Percentiles rank a stretch among this genome's conserved stretches.
Evolutionary conservation across 1,140 invertebrate species (phyloP).

Genomic region (Calosoma granatense): DNA sequence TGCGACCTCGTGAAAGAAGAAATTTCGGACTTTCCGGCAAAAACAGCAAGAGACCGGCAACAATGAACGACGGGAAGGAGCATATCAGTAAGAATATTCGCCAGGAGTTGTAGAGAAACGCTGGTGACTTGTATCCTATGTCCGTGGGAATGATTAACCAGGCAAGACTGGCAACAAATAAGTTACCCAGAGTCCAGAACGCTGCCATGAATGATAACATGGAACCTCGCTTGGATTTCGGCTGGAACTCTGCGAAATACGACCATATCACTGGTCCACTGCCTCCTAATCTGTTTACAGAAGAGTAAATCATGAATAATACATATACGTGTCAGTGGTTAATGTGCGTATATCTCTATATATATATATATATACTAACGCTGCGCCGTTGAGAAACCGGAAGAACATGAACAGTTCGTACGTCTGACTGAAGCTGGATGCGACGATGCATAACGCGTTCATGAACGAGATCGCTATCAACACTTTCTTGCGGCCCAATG

Average conservation of each 20-base stretch:
- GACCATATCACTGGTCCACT: slow-evolving; percentile 93
- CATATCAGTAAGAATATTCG: slow-evolving; percentile 81
- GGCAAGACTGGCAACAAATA: slow-evolving; percentile 77
- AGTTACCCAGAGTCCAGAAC: slow-evolving; percentile 85
- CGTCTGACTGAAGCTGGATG: slow-evolving; percentile 76
- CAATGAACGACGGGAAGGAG: slow-evolving; percentile 74
- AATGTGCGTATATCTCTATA: neutral
- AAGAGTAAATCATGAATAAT: neutral
- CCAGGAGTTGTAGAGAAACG: slow-evolving; percentile 82
- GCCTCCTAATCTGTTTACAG: slow-evolving; percentile 67
- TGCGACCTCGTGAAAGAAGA: slow-evolving; percentile 61
- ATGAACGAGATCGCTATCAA: slow-evolving; percentile 80
- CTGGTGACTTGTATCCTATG: slow-evolving; percentile 51
- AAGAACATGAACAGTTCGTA: slow-evolving; percentile 82
- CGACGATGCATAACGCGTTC: slow-evolving; percentile 79
- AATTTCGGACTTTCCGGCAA: slow-evolving; percentile 92
- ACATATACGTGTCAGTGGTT: neutral
- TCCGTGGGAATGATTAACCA: slow-evolving; percentile 75
- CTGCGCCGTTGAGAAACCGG: slow-evolving; percentile 81
- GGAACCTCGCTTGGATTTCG: slow-evolving; percentile 74
- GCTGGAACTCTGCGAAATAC: slow-evolving; percentile 91
- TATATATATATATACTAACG: slow-evolving; percentile 59
- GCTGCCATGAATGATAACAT: slow-evolving; percentile 89
- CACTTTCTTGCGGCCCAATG: slow-evolving; percentile 71
- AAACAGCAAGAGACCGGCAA: slow-evolving; percentile 67